phyloP scores from a whole-genome alignment of 1,140 invertebrate species.

The Trinorchestia longiramus region DNA sequence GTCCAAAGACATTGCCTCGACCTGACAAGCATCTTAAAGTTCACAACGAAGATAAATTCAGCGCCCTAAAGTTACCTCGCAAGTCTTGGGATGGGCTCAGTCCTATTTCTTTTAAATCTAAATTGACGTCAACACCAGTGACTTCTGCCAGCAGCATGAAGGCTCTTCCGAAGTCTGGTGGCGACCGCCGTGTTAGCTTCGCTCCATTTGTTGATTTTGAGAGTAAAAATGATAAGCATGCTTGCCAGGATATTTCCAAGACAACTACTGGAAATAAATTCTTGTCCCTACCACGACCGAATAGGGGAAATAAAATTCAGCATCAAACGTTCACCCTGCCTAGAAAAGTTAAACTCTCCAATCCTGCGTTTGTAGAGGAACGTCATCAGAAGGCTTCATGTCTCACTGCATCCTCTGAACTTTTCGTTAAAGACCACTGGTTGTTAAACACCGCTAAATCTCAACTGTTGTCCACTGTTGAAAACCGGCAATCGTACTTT shows the following conservation, averaged over 20 bases:
- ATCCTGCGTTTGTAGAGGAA: neutral
- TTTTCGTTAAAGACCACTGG: neutral
- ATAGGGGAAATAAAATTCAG: neutral
- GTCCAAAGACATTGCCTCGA: neutral
- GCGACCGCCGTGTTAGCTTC: slow-evolving; percentile 31
- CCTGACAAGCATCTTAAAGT: neutral
- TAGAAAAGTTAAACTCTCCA: neutral
- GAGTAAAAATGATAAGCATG: neutral
- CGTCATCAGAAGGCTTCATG: neutral
- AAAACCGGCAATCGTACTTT: too few relatives aligned
- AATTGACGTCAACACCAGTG: neutral
- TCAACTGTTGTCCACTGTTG: too few relatives aligned
- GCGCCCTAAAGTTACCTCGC: neutral
- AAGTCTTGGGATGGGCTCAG: neutral
- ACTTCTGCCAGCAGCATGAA: neutral
- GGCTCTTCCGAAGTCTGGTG: neutral
- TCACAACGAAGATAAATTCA: neutral
- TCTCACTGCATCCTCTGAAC: neutral
- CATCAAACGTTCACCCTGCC: neutral
- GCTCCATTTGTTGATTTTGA: neutral
- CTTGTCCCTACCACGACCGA: neutral
- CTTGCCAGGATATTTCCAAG: neutral
- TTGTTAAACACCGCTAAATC: neutral
- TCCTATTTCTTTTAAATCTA: neutral
- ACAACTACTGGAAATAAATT: neutral